phyloP scores from a whole-genome alignment of 2,113 vertebrate species.

The Limanda limanda region DNA sequence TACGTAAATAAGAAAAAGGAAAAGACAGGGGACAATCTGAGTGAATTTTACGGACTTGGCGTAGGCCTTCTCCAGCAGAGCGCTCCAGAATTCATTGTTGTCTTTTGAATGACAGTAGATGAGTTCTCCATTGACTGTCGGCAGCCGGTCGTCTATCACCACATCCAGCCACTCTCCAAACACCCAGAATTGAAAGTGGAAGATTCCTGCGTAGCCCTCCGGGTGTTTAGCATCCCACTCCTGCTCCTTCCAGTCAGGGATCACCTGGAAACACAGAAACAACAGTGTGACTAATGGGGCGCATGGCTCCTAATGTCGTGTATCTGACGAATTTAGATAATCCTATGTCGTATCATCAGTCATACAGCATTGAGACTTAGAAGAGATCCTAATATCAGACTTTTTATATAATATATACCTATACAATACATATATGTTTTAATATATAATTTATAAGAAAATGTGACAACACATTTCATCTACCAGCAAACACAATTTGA shows the following conservation, averaged over 20 bases:
- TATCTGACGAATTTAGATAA: too few relatives aligned
- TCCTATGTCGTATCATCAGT: too few relatives aligned
- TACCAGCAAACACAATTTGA: not conserved
- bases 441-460: not conserved
- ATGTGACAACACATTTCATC: not conserved
- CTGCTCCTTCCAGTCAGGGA: conserved; percentile 88
- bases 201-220: conserved; percentile 90
- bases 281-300: not conserved
- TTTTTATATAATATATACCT: too few relatives aligned
- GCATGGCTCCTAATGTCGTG: too few relatives aligned
- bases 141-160: conserved; percentile 93
- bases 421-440: too few relatives aligned
- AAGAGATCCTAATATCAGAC: too few relatives aligned
- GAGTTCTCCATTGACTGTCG: conserved; percentile 86
- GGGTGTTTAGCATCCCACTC: conserved; percentile 89
- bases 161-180: conserved; percentile 94
- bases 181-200: conserved; percentile 94
- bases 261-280: conserved; percentile 82
- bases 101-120: conserved; percentile 91
- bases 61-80: conserved; percentile 93
- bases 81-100: conserved; percentile 93
- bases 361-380: too few relatives aligned
- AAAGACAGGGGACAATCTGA: not conserved
- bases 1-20: too few relatives aligned
- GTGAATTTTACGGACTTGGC: conserved; percentile 86